Evolutionary conservation across 2,888 invertebrate genomes (phyloP).

Genomic region (Laothoe populi): DNA sequence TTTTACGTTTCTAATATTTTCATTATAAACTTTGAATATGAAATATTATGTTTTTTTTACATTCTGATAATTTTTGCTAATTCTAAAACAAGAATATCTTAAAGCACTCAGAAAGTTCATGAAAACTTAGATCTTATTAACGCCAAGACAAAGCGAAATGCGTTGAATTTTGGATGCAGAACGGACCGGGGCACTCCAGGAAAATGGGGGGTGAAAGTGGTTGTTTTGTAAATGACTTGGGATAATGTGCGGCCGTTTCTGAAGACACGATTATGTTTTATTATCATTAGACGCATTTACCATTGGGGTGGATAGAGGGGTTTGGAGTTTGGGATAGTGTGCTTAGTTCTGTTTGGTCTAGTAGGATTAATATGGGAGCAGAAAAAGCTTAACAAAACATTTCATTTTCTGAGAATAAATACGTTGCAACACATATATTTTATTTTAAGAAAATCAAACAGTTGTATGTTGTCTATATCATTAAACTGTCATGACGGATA

Average conservation of each 20-base stretch:
- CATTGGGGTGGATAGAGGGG: slow-evolving; percentile 34
- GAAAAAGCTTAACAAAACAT: neutral
- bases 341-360: slow-evolving; percentile 1
- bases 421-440: too few relatives aligned
- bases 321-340: neutral
- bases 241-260: slow-evolving; percentile 49
- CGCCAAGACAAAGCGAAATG: slow-evolving; percentile 7
- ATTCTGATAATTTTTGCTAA: neutral
- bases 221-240: slow-evolving; percentile 48
- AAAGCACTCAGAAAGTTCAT: neutral
- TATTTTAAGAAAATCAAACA: too few relatives aligned
- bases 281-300: slow-evolving; percentile 44
- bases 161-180: slow-evolving; percentile 22
- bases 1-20: neutral
- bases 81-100: neutral
- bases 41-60: neutral
- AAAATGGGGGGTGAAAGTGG: slow-evolving; percentile 41
- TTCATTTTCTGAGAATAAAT: too few relatives aligned
- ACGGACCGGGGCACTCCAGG: slow-evolving; percentile 25
- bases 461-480: too few relatives aligned
- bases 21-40: neutral
- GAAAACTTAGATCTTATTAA: slow-evolving; percentile 5
- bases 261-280: slow-evolving; percentile 46
- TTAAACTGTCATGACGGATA: too few relatives aligned
- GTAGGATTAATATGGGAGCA: neutral